Conservation (phyloP, 2,113 vertebrate species). For the Serilophus lunatus region DNA sequence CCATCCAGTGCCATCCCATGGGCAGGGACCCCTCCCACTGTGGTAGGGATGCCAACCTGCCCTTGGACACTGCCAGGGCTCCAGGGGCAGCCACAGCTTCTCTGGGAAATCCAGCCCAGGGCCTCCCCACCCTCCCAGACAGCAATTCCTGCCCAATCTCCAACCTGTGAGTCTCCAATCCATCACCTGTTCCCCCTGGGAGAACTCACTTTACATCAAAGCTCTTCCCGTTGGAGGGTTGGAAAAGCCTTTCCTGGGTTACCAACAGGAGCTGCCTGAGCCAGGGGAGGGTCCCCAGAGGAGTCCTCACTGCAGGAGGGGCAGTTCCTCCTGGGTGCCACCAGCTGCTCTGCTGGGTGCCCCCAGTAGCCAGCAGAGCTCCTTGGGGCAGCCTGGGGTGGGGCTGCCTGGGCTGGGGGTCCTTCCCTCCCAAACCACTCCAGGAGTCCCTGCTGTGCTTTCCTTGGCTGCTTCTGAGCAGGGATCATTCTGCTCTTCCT, state of each 20-base stretch:
- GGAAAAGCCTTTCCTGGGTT: too few relatives aligned
- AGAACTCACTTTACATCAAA: too few relatives aligned
- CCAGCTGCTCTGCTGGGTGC: too few relatives aligned
- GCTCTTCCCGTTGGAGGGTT: too few relatives aligned
- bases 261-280: too few relatives aligned
- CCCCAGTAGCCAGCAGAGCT: neutral
- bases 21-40: neutral
- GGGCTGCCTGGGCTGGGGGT: neutral
- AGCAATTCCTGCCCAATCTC: neutral
- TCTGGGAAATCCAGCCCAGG: neutral
- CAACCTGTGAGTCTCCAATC: too few relatives aligned
- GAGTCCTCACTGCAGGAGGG: too few relatives aligned
- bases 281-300: too few relatives aligned
- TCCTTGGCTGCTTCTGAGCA: neutral
- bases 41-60: neutral
- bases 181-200: too few relatives aligned
- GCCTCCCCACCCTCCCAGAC: neutral
- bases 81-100: too few relatives aligned
- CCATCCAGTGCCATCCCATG: neutral
- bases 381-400: neutral
- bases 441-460: neutral
- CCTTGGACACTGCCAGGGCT: neutral
- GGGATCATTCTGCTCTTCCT: neutral
- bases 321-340: too few relatives aligned
- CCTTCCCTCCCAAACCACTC: neutral